Percentiles rank a stretch among this genome's conserved stretches.
These are phyloP conservation scores for Urophycis tenuis DNA, from an alignment of 2,797 vertebrate species.

Conservation along the genomic window DNA sequence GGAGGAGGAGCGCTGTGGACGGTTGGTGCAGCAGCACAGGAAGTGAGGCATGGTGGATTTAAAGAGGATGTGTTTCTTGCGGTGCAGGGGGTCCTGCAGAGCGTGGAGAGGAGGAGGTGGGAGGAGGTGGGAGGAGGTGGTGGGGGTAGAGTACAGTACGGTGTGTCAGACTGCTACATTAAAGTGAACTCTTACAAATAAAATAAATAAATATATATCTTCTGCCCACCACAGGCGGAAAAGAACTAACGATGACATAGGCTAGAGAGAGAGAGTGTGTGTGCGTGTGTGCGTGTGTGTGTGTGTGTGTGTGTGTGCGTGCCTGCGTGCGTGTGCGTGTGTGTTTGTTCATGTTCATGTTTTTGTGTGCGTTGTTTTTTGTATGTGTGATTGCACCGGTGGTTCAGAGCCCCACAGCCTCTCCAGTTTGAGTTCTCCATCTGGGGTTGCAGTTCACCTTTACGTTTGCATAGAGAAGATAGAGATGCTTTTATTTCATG, in stretches of 20 bases:
- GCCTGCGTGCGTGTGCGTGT: constrained; percentile 37
- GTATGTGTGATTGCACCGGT: constrained; percentile 13
- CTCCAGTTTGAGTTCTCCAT: constrained; percentile 9
- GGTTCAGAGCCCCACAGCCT: constrained; percentile 33
- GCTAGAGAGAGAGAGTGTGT: constrained; percentile 62
- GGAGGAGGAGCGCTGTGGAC: not conserved
- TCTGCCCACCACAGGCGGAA: too few species aligned
- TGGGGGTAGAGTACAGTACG: not conserved
- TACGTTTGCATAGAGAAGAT: constrained; percentile 37
- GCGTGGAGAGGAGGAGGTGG: not conserved
- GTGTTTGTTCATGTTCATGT: constrained; percentile 17
- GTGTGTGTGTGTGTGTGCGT: constrained; percentile 52
- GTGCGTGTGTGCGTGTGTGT: too few species aligned
- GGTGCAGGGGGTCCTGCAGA: constrained; percentile 31
- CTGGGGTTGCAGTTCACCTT: constrained; percentile 31
- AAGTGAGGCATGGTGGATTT: constrained; percentile 10
- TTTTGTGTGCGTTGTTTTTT: not conserved
- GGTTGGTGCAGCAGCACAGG: constrained; percentile 16
- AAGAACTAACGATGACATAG: too few species aligned
- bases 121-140: constrained; percentile 23
- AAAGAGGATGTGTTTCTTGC: constrained; percentile 21
- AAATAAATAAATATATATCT: too few species aligned
- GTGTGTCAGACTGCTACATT: too few species aligned
- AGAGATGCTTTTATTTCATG: constrained; percentile 23
- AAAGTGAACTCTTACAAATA: too few species aligned